A percentile compares a stretch with the other conserved stretches of the same genome.
phyloP scores from a whole-genome alignment of 2,888 invertebrate species.

The Hemistola chrysoprasaria region DNA sequence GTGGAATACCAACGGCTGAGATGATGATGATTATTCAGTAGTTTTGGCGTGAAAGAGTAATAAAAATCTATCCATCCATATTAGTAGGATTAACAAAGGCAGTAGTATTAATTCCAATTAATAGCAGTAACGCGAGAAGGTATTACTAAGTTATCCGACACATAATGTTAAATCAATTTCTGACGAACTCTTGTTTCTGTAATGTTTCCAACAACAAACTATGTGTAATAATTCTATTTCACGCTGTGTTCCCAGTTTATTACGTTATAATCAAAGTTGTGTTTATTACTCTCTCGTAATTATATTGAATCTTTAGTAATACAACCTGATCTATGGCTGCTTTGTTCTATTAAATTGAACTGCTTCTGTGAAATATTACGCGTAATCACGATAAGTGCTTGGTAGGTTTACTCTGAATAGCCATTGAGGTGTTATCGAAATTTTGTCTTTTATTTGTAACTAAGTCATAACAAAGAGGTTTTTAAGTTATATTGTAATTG shows the following conservation, averaged over 20 bases:
- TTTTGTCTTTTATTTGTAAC: too few species aligned
- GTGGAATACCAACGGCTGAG: too few species aligned
- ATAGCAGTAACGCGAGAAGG: too few species aligned
- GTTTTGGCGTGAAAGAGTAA: too few species aligned
- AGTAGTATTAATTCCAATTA: too few species aligned
- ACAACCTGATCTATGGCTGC: conserved; percentile 13
- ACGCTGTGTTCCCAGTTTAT: conserved; percentile 23
- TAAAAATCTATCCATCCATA: too few species aligned
- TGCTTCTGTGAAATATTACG: conserved; percentile 8
- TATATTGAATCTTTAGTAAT: conserved; percentile 26
- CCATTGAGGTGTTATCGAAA: too few species aligned
- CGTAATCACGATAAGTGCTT: conserved; percentile 6
- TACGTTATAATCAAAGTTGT: conserved; percentile 28
- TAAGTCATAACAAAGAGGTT: too few species aligned
- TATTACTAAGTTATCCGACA: not conserved
- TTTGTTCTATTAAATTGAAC: conserved; percentile 19
- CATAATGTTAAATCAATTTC: conserved; percentile 15
- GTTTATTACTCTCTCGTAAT: conserved; percentile 22
- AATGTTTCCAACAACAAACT: conserved; percentile 19
- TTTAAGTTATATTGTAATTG: too few species aligned
- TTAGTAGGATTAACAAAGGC: too few species aligned
- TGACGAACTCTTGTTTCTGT: conserved; percentile 8
- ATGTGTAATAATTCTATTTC: conserved; percentile 25
- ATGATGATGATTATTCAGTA: too few species aligned
- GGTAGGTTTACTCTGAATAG: conserved; percentile 1